phyloP scores from a whole-genome alignment of 2,113 vertebrate genomes.

The Istiophorus platypterus region DNA sequence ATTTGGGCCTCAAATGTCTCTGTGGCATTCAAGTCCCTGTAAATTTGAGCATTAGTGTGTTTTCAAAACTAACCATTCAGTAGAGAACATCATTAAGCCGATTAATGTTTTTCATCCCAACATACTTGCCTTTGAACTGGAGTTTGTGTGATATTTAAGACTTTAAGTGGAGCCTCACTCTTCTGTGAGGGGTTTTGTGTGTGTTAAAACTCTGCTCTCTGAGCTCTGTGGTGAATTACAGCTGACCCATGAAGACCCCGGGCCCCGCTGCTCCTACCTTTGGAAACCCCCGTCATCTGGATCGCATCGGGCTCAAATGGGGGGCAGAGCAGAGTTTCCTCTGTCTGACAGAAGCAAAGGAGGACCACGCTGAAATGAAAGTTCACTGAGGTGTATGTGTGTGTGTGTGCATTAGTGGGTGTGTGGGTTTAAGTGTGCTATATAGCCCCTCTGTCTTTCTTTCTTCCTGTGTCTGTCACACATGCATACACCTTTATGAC shows the following conservation, averaged over 20 bases:
- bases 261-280: conserved; percentile 72
- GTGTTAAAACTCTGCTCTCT: conserved; percentile 67
- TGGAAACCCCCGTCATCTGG: conserved; percentile 81
- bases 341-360: conserved; percentile 40
- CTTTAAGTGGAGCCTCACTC: conserved; percentile 71
- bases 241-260: conserved; percentile 82
- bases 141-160: conserved; percentile 78
- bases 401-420: conserved; percentile 18
- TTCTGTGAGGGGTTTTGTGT: conserved; percentile 66
- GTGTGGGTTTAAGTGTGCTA: background rate
- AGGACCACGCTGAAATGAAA: conserved; percentile 31
- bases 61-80: conserved; percentile 53
- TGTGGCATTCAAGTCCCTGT: conserved; percentile 26
- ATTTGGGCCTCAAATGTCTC: conserved; percentile 28
- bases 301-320: conserved; percentile 74
- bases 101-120: conserved; percentile 68
- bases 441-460: background rate
- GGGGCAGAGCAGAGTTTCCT: conserved; percentile 62
- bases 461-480: conserved; percentile 3
- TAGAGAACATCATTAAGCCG: conserved; percentile 60
- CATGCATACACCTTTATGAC: conserved; percentile 1
- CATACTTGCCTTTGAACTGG: conserved; percentile 73
- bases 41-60: conserved; percentile 35
- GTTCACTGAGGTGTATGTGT: conserved; percentile 25
- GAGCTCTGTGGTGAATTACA: conserved; percentile 82